Conservation (phyloP, 2,113 vertebrate species). For the Osmerus eperlanus region DNA sequence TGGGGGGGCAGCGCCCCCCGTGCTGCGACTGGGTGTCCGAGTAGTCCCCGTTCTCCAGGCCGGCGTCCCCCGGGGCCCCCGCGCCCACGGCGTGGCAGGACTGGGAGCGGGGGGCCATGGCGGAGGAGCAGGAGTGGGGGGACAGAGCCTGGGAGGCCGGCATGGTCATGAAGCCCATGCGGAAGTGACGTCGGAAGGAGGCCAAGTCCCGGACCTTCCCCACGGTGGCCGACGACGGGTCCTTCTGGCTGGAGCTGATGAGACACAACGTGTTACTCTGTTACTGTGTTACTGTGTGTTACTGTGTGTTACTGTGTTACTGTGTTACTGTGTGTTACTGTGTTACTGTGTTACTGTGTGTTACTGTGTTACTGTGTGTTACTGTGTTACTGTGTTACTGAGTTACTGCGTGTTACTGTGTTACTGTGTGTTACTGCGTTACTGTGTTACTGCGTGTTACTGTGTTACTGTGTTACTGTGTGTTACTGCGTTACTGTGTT, state of each 20-base stretch:
- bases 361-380: too few relatives aligned
- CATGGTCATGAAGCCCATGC: conserved; percentile 95
- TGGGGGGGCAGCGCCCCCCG: conserved; percentile 75
- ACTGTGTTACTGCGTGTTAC: too few relatives aligned
- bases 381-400: too few relatives aligned
- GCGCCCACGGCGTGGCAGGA: conserved; percentile 89
- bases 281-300: background rate
- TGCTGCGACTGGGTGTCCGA: conserved; percentile 69
- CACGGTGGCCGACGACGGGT: conserved; percentile 68
- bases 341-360: too few relatives aligned
- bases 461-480: too few relatives aligned
- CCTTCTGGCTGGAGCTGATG: conserved; percentile 68
- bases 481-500: background rate
- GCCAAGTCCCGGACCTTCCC: conserved; percentile 83
- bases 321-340: background rate
- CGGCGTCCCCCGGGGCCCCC: conserved; percentile 66
- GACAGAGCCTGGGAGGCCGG: conserved; percentile 90
- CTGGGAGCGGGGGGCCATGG: conserved; percentile 88
- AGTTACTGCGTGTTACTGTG: too few relatives aligned
- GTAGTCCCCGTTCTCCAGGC: conserved; percentile 78
- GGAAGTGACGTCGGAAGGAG: conserved; percentile 87
- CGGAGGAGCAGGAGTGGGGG: conserved; percentile 83
- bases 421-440: too few relatives aligned
- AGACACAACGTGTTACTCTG: background rate
- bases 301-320: background rate